Base-by-base conservation (phyloP, 2,888 invertebrate genomes). In the Luperina nickerlii region DNA sequence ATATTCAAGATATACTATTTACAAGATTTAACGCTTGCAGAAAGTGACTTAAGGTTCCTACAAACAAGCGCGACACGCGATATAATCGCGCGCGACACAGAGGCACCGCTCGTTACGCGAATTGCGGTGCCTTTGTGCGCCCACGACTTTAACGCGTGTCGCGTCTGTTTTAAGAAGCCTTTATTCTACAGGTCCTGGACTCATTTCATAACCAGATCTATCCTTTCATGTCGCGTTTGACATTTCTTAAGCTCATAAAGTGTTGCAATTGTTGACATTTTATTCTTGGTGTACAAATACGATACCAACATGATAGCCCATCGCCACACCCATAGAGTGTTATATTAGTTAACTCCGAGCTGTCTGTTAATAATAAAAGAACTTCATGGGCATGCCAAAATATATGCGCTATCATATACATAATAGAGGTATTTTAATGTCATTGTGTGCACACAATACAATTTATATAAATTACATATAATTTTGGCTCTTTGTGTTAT, bases 261-360 rank as follows among this genome's bases (percentile, higher is more conserved):
- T 88, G 63, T 83, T 62, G 83, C 75, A 80, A 87, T 80, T 81
- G 54, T 73, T 88, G 80, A 76, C 88, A 85, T 88, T 85, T 75
- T 27, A 51, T 74, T 67, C 60, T 71, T 62, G 42, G 73, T 42
- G 60, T 71, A 83, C 67, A 83, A 85, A 85, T 80, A 78, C 78
- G 78, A 87, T 76, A 78, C 38, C 4, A 2, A 38, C 48, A 32
- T 78, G 80, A 80, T 83, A 85, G 54, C 63, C 73, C 73, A 82
- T 76, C 27, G 72, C 62, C 87, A 84, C 80, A 71, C 87, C 85
- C 73, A 80, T 80, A 69, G 9, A 75, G 62, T 65, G 75, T 71
- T 71, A 74, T 70, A 78, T 75, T 76, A 82, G 32, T 72, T 42
- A 75, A 60, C 62, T 66, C n/a, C 45, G 38, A 68, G n/a, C 66